Conservation (phyloP, 2,888 invertebrate genomes). For the Labia minor region DNA sequence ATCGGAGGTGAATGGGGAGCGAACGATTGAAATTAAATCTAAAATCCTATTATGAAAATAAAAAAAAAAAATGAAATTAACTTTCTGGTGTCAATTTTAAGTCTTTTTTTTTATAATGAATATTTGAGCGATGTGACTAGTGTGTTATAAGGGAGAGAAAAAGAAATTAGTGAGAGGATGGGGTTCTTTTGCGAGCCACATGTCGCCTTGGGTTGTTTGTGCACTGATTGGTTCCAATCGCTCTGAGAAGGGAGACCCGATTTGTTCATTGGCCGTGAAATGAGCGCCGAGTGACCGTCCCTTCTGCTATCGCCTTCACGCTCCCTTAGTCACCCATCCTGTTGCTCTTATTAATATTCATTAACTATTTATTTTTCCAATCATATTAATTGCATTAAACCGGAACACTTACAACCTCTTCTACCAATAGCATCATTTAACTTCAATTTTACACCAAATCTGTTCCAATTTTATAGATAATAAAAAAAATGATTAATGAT, state of each 20-base stretch:
- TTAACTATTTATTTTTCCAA: not conserved
- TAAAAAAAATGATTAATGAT: too few species aligned
- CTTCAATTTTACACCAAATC: too few species aligned
- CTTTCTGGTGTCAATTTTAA: not conserved
- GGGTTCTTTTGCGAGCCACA: not conserved
- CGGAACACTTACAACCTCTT: too few species aligned
- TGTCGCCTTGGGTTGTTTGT: not conserved
- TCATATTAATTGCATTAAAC: too few species aligned
- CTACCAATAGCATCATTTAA: too few species aligned
- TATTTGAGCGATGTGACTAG: not conserved
- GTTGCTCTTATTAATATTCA: constrained; percentile 13
- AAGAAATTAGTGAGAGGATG: too few species aligned
- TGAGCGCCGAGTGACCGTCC: not conserved
- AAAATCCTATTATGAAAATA: not conserved
- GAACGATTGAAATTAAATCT: not conserved
- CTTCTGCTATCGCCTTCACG: not conserved
- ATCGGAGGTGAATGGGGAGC: too few species aligned
- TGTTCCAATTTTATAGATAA: not conserved
- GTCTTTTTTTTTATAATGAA: not conserved
- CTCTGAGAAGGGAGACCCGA: not conserved
- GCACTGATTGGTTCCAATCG: not conserved
- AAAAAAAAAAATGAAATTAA: not conserved
- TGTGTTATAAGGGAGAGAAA: not conserved
- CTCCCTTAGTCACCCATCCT: not conserved
- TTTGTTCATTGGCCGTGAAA: constrained; percentile 13